These are phyloP conservation scores for Machaerirhynchus nigripectus DNA, from an alignment of 2,113 vertebrate genomes.

Conservation along the genomic window DNA sequence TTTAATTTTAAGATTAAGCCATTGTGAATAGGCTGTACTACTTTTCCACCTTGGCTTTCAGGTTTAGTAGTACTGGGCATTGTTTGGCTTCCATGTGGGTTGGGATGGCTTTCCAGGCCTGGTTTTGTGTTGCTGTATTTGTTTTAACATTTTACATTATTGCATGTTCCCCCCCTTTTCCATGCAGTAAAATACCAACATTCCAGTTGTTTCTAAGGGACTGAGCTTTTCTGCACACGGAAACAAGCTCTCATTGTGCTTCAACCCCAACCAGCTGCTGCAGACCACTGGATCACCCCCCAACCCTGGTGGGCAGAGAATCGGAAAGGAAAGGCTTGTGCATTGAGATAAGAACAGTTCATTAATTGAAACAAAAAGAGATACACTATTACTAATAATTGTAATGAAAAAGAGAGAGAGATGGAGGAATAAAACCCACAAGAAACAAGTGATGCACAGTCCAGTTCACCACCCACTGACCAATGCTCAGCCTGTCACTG, in stretches of 20 bases:
- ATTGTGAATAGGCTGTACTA: neutral
- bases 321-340: neutral
- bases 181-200: neutral
- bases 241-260: neutral
- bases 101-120: neutral
- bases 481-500: accelerated
- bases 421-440: neutral
- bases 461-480: accelerated
- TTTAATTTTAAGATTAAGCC: neutral
- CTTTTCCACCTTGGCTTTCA: neutral
- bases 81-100: neutral
- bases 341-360: neutral
- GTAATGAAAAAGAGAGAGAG: neutral
- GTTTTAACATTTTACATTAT: neutral
- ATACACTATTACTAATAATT: neutral
- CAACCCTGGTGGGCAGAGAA: accelerated
- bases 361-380: neutral
- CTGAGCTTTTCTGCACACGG: neutral
- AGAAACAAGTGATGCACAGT: neutral
- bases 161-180: neutral
- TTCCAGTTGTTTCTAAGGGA: neutral
- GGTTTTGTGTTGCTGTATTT: neutral
- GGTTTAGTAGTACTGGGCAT: neutral
- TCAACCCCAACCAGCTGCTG: neutral
- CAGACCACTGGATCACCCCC: accelerated